A percentile compares a stretch with the other conserved stretches of the same genome.
Evolutionary conservation across 2,797 vertebrate genomes (phyloP).

Genomic region (Chelmon rostratus): DNA sequence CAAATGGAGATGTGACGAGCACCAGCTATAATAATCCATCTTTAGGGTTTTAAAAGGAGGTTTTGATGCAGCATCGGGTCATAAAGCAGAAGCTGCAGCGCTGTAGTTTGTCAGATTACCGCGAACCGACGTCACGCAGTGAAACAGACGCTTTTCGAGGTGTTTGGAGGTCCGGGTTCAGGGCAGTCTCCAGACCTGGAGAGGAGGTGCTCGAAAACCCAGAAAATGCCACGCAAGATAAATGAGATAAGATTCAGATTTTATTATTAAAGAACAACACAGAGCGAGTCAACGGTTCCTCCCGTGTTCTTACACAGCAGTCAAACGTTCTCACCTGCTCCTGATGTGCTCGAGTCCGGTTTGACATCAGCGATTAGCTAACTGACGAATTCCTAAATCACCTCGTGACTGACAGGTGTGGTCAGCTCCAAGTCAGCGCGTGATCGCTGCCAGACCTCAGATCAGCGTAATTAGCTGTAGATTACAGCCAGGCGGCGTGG

Average conservation of each 20-base stretch:
- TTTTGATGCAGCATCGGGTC: too few relatives aligned
- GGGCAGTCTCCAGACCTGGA: too few relatives aligned
- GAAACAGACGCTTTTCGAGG: too few relatives aligned
- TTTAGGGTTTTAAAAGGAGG: too few relatives aligned
- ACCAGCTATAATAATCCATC: not conserved
- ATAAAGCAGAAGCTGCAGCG: too few relatives aligned
- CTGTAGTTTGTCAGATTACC: too few relatives aligned
- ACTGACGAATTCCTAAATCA: conserved; percentile 19
- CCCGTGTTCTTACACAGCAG: too few relatives aligned
- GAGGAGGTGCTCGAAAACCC: too few relatives aligned
- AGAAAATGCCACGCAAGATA: not conserved
- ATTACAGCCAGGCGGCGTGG: conserved; percentile 67
- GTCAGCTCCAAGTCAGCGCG: conserved; percentile 53
- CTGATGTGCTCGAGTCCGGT: not conserved
- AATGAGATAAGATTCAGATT: too few relatives aligned
- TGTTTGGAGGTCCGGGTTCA: too few relatives aligned
- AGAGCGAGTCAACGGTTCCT: not conserved
- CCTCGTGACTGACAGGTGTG: conserved; percentile 70
- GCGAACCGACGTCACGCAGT: too few relatives aligned
- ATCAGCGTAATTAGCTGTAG: conserved; percentile 81
- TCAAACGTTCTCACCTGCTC: not conserved
- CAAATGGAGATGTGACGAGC: not conserved
- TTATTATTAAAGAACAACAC: not conserved
- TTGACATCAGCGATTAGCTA: conserved; percentile 51
- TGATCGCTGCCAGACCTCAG: conserved; percentile 79